These are phyloP conservation scores for Dascyllus trimaculatus DNA, from an alignment of 2,113 vertebrate genomes.

Conservation along the genomic window DNA sequence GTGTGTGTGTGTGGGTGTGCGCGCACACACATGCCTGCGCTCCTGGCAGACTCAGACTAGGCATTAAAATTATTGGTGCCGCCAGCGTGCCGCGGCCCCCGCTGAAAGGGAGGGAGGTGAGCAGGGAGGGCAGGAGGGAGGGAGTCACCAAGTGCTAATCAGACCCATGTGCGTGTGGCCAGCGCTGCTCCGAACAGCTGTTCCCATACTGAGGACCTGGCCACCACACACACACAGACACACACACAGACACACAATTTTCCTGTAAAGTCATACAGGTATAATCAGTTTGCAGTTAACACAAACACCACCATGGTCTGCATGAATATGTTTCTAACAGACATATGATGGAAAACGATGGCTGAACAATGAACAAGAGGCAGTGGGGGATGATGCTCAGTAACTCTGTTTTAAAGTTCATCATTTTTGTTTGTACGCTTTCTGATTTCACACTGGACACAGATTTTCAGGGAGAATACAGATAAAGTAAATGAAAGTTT, in stretches of 20 bases:
- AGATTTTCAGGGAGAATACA: not conserved
- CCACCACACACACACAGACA: constrained; percentile 51
- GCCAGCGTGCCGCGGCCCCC: constrained; percentile 82
- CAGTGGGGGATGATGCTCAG: too few relatives aligned
- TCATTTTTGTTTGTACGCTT: constrained; percentile 3
- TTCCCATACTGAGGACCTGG: constrained; percentile 77
- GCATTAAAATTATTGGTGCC: constrained; percentile 84
- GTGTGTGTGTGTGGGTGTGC: constrained; percentile 23
- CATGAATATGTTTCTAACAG: constrained; percentile 10
- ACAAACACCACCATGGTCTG: constrained; percentile 10
- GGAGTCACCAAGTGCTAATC: constrained; percentile 84
- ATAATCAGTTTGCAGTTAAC: constrained; percentile 43
- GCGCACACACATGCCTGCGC: constrained; percentile 57
- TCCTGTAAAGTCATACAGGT: constrained; percentile 46
- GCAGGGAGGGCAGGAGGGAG: constrained; percentile 70
- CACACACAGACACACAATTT: constrained; percentile 36
- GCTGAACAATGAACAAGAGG: not conserved
- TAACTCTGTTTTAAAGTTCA: too few relatives aligned
- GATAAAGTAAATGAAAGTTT: not conserved
- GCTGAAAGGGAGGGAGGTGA: constrained; percentile 81
- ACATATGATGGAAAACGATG: not conserved
- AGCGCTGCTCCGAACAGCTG: constrained; percentile 82
- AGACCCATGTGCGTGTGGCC: constrained; percentile 86
- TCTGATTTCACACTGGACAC: not conserved
- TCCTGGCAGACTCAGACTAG: constrained; percentile 83